Base-by-base conservation (phyloP, 2,113 vertebrate species). In the Phodopus roborovskii region DNA sequence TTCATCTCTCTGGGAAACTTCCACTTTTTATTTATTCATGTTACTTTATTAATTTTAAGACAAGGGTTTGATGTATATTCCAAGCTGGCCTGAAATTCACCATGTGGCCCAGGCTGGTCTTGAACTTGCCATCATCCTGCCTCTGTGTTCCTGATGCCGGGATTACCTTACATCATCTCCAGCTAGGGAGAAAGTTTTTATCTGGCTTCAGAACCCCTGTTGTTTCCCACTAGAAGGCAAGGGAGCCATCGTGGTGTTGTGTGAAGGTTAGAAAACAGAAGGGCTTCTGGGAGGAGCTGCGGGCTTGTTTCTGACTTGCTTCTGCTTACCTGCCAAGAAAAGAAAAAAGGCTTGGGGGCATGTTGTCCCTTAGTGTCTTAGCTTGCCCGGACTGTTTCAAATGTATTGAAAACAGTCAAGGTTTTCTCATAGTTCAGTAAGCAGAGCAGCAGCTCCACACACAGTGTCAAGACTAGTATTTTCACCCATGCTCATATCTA, bases 401-500 rank as follows among this genome's bases (percentile, higher is more conserved):
- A 82, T 66, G 1, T 62, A 74, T 56, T 24, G 5, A 77, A 77
- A 89, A 68, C 10, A 70, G 66, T 70, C 82, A 20, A 12, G 39
- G 19, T 12, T 19, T 85, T 22, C 62, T 68, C 42, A 36, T 12
- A 19, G 39, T 20, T 9, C 42, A 48, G 16, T 12, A 45, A 66
- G 26, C 33, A 48, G 42, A 22, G 17, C 28, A 2, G 36, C 39
- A 20, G 26, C 16, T 26, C 5, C 28, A 58, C 28, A 83, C 12
- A 26, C 30, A 68, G 10, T 53, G 42, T 81, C 56, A 64, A 56
- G 36, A 50, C 20, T 26, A 19, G 2, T 45, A 8, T 79, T 74
- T 93, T 71, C 24, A 58, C 26, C 88, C 87, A 96, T 92, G 73
- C 45, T 94, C 50, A 7, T 45, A 78, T 79, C 64, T 62, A 19